A percentile compares a stretch with the other conserved stretches of the same genome.
These are phyloP conservation scores for Saturnia japonica DNA, from an alignment of 2,888 invertebrate species.

Conservation along the genomic window DNA sequence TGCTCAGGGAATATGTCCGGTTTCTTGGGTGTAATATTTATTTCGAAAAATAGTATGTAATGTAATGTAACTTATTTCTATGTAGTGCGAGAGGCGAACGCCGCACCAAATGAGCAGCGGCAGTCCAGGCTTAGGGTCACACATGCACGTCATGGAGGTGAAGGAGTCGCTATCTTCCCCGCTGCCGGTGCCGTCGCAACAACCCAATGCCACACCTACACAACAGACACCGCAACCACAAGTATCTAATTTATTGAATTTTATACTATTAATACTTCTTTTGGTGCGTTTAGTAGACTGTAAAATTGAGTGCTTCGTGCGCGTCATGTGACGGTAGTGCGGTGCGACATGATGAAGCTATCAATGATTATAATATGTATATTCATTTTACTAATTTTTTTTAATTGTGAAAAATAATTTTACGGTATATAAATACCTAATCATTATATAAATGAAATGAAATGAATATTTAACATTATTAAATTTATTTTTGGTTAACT, in stretches of 20 bases:
- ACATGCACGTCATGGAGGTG: constrained; percentile 93
- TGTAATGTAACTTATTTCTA: not conserved
- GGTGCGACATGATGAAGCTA: no score
- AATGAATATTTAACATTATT: no score
- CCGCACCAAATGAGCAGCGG: constrained; percentile 75
- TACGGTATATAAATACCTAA: no score
- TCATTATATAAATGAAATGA: no score
- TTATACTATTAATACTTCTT: no score
- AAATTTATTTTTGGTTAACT: no score
- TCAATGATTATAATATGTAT: no score
- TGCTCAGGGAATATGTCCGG: not conserved
- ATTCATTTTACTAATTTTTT: no score
- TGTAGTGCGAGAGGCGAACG: constrained; percentile 77
- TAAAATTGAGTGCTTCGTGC: no score
- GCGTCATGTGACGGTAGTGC: no score
- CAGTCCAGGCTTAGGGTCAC: constrained; percentile 66
- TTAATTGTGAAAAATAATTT: no score
- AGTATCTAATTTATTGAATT: constrained; percentile 41
- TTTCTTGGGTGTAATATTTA: not conserved
- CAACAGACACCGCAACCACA: constrained; percentile 65
- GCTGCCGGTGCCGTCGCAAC: constrained; percentile 62
- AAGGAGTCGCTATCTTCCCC: constrained; percentile 84
- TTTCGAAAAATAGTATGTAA: not conserved
- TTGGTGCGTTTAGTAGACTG: not conserved
- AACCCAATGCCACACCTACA: constrained; percentile 46